Conservation (phyloP, 2,113 vertebrate species). For the Misgurnus mizolepis region DNA sequence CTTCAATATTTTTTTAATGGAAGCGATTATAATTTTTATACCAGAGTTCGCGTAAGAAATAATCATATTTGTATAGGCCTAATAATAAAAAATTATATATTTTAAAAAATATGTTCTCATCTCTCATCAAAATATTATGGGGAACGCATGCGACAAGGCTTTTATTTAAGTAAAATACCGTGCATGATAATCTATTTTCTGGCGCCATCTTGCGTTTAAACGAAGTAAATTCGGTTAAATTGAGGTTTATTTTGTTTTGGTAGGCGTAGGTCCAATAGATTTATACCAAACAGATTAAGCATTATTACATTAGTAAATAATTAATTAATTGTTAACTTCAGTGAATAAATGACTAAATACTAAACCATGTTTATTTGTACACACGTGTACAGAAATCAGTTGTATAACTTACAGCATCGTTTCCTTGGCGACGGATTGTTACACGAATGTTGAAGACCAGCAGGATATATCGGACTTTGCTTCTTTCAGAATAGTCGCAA, state of each 20-base stretch:
- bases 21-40: no score
- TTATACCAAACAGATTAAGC: not conserved
- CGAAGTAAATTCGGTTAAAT: not conserved
- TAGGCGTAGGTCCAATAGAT: no score
- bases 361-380: not conserved
- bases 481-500: no score
- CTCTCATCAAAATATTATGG: no score
- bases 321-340: not conserved
- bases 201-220: constrained; percentile 47
- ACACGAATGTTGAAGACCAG: not conserved
- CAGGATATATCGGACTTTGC: no score
- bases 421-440: constrained; percentile 1
- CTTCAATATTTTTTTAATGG: no score
- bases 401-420: not conserved
- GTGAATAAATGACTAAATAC: not conserved
- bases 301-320: not conserved
- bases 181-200: not conserved
- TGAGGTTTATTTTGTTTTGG: not conserved
- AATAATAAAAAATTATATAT: no score
- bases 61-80: no score
- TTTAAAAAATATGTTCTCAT: no score
- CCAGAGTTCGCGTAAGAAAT: no score
- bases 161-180: not conserved
- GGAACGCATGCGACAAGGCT: no score
- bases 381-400: not conserved